A percentile compares a stretch with the other conserved stretches of the same genome.
phyloP scores from a whole-genome alignment of 2,113 vertebrate genomes.

The Ammodytes dubius region DNA sequence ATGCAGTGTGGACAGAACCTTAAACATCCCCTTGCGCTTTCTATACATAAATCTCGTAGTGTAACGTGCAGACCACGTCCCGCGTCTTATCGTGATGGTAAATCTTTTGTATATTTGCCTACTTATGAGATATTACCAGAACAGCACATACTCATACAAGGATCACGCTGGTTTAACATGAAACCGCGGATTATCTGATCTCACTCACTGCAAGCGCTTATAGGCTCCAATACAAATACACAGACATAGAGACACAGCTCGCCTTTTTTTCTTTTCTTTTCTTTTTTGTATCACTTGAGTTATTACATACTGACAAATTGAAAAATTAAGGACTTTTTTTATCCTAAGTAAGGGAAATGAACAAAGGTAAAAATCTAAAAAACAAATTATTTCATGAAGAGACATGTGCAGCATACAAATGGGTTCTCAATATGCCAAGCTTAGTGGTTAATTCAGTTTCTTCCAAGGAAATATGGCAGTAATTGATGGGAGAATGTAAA shows the following conservation, averaged over 20 bases:
- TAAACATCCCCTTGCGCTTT: constrained; percentile 1
- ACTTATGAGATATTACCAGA: constrained; percentile 59
- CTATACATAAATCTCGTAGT: constrained; percentile 20
- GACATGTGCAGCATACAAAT: neutral
- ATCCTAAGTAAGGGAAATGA: neutral
- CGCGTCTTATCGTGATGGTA: constrained; percentile 22
- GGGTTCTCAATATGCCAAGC: neutral
- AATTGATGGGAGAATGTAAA: constrained; percentile 10
- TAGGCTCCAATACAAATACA: constrained; percentile 35
- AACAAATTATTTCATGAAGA: neutral
- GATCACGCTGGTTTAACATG: constrained; percentile 51
- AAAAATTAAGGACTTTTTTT: neutral
- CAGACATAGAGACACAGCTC: neutral
- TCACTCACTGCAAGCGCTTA: constrained; percentile 22
- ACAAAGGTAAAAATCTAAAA: neutral
- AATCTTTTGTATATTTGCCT: constrained; percentile 69
- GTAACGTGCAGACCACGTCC: constrained; percentile 14
- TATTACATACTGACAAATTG: neutral
- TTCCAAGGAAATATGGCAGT: neutral
- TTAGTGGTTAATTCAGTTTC: neutral
- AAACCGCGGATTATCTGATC: constrained; percentile 60
- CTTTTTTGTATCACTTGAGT: neutral
- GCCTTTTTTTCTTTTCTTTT: neutral
- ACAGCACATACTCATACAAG: constrained; percentile 41
- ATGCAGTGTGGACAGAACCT: neutral